Percentiles rank a stretch among this genome's conserved stretches.
Evolutionary conservation across 2,113 vertebrate species (phyloP).

Genomic region (Nothoprocta pentlandii): DNA sequence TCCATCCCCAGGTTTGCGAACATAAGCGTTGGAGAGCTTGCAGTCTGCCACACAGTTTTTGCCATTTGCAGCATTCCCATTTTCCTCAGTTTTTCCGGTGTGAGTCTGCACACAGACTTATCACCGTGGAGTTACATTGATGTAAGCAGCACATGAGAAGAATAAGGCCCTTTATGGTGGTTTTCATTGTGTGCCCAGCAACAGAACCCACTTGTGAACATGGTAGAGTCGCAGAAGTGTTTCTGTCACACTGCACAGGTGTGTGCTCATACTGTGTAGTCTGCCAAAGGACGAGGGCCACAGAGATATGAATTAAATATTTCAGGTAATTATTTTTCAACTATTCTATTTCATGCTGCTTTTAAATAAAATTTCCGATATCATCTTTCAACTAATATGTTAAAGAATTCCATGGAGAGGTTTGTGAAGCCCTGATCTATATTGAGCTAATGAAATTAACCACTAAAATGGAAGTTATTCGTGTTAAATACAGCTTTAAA

Average conservation of each 20-base stretch:
- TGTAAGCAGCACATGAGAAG: not conserved
- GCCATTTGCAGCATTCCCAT: not conserved
- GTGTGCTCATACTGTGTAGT: not conserved
- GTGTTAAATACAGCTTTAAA: not conserved
- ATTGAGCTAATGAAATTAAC: not conserved
- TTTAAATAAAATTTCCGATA: not conserved
- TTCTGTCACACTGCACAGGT: not conserved
- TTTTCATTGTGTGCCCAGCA: not conserved
- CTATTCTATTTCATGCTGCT: not conserved
- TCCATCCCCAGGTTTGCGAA: no score
- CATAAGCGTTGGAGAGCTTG: not conserved
- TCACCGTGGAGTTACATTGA: not conserved
- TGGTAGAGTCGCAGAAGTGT: not conserved
- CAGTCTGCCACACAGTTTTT: not conserved
- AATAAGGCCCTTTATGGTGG: not conserved
- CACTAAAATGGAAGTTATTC: not conserved
- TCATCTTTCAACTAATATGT: not conserved
- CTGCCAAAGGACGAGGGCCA: not conserved
- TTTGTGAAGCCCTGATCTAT: not conserved
- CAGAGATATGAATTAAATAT: not conserved
- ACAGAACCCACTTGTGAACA: not conserved
- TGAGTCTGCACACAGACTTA: not conserved
- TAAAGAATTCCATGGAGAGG: not conserved
- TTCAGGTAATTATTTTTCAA: not conserved
- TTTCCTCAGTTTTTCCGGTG: not conserved